Evolutionary conservation across 2,888 invertebrate species (phyloP).

Genomic region (Tethea ocularis): DNA sequence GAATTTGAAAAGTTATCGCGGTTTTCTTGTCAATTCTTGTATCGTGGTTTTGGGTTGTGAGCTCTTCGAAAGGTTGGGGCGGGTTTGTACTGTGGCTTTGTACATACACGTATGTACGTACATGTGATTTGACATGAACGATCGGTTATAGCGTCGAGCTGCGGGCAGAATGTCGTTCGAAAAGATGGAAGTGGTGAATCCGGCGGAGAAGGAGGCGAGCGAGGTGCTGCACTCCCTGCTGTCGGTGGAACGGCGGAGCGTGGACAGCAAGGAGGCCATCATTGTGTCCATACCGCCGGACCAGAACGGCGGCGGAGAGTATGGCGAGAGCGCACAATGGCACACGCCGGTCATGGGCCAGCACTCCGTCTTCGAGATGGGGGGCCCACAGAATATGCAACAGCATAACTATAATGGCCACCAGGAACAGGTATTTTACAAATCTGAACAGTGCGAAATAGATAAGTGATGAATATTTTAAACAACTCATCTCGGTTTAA

Average conservation of each 20-base stretch:
- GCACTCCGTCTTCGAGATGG: conserved; percentile 79
- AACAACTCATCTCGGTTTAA: conserved; percentile 3
- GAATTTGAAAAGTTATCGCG: conserved; percentile 83
- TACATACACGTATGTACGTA: conserved; percentile 79
- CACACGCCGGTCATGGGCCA: conserved; percentile 85
- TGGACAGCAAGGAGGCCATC: conserved; percentile 82
- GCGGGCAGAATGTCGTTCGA: conserved; percentile 73
- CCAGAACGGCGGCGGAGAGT: conserved; percentile 76
- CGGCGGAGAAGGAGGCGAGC: conserved; percentile 88
- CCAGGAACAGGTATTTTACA: conserved; percentile 67
- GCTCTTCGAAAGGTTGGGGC: conserved; percentile 64
- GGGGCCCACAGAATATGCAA: conserved; percentile 68
- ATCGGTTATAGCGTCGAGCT: conserved; percentile 74
- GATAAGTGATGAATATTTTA: conserved; percentile 5
- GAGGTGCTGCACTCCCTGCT: conserved; percentile 87
- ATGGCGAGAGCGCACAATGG: conserved; percentile 85
- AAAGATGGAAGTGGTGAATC: conserved; percentile 86
- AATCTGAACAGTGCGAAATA: conserved; percentile 14
- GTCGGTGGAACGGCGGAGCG: conserved; percentile 86
- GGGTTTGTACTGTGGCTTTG: conserved; percentile 69
- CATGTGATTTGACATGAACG: conserved; percentile 78
- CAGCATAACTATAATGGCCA: conserved; percentile 79
- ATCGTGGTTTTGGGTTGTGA: conserved; percentile 57
- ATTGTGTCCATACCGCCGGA: conserved; percentile 76
- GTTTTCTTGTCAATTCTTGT: conserved; percentile 79